These are phyloP conservation scores for Brachymystax lenok DNA, from an alignment of 2,797 vertebrate species.

Conservation along the genomic window DNA sequence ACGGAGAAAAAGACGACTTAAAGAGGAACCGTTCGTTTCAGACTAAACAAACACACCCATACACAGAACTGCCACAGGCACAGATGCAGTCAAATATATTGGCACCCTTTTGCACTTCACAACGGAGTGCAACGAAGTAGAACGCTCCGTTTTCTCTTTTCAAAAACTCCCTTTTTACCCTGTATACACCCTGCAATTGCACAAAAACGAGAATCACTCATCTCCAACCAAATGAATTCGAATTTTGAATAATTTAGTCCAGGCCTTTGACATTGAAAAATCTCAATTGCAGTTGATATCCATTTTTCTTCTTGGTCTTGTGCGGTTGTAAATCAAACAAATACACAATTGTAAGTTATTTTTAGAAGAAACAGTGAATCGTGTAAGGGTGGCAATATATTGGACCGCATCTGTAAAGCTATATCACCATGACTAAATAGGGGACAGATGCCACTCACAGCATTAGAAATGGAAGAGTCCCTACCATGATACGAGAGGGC, in stretches of 20 bases:
- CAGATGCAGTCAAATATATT: neutral
- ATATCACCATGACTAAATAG: neutral
- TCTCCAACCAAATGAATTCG: neutral
- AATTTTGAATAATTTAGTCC: neutral
- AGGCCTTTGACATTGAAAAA: neutral
- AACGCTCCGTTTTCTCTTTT: neutral
- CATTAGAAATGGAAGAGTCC: neutral
- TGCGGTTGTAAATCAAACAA: neutral
- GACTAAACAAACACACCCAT: slow-evolving; percentile 30
- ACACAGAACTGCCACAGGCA: slow-evolving; percentile 6
- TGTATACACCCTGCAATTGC: neutral
- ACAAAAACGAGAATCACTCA: neutral
- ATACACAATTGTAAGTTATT: neutral
- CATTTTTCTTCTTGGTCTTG: neutral
- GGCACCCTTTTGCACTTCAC: neutral
- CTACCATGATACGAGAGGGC: neutral
- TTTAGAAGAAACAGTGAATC: neutral
- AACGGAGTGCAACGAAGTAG: neutral
- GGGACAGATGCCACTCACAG: neutral
- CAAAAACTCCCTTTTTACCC: neutral
- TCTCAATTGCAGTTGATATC: neutral
- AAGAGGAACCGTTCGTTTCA: slow-evolving; percentile 51
- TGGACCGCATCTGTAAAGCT: too few species aligned
- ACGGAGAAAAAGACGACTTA: slow-evolving; percentile 82
- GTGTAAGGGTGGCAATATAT: too few species aligned